Percentiles rank a stretch among this genome's conserved stretches.
These are phyloP conservation scores for Dipodomys stephensi DNA, from an alignment of 2,113 vertebrate genomes.

Conservation along the genomic window DNA sequence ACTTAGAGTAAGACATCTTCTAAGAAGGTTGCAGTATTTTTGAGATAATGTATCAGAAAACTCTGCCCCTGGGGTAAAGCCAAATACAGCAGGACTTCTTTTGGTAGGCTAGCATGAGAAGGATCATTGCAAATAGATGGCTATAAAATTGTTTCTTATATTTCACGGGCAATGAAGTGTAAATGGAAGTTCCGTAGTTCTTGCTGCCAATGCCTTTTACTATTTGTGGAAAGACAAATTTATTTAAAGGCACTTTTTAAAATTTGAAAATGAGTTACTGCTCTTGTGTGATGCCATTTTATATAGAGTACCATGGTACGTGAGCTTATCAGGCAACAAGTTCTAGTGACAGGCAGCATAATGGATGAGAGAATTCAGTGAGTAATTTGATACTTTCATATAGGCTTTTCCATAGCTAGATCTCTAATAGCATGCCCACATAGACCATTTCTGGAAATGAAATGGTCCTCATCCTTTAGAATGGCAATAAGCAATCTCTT, in stretches of 20 bases:
- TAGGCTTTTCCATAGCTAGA: conserved; percentile 17
- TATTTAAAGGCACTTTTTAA: conserved; percentile 38
- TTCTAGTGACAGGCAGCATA: background rate
- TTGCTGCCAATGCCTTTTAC: background rate
- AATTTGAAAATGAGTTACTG: conserved; percentile 38
- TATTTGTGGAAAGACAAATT: conserved; percentile 44
- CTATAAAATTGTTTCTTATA: background rate
- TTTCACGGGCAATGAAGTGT: background rate
- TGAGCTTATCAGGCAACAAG: conserved; percentile 9
- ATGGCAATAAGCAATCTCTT: background rate
- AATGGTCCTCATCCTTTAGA: background rate
- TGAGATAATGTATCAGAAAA: conserved; percentile 52
- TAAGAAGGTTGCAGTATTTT: conserved; percentile 59
- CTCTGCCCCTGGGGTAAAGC: conserved; percentile 52
- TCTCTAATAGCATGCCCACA: background rate
- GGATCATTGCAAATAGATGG: conserved; percentile 36
- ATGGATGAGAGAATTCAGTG: background rate
- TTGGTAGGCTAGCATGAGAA: background rate
- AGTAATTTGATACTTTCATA: conserved; percentile 24
- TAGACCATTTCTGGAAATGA: conserved; percentile 36
- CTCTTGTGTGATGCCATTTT: conserved; percentile 32
- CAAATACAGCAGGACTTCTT: conserved; percentile 43
- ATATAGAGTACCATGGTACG: background rate
- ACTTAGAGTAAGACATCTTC: conserved; percentile 50
- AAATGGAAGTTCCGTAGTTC: conserved; percentile 40